Evolutionary conservation across 1,140 invertebrate genomes (phyloP), one percentile per base, ranked within the genome.

Genomic region (Bombus cullumanus): DNA sequence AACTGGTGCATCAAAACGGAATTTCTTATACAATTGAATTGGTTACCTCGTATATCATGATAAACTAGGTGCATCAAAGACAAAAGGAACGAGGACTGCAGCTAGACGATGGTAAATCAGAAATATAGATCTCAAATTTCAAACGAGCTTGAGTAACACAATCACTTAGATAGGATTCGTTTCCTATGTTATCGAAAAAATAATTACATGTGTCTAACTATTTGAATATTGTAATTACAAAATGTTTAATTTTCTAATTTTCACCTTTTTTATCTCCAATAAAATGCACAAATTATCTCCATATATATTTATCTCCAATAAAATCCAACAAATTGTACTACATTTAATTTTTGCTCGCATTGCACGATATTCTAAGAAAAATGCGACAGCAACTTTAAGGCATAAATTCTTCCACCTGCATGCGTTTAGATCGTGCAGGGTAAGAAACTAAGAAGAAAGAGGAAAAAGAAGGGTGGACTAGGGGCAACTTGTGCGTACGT

Each of bases 401-500:
- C 59, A 62, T 62, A 62, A 62, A n/a, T 37, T 28, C 41, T 12
- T 43, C 0, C 13, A 41, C 2, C n/a, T 43, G 64, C 41, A 37
- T 22, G 53, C n/a, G 18, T 43, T 81, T 25, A 53, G 69, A 77
- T 68, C 25, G 74, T 39, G 69, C 15, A 31, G 31, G n/a, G 37
- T 18, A 41, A 41, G 39, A 78, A 64, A 34, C 13, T 5, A 75
- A 77, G 15, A 28, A 12, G 13, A 69, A 80, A 10, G 57, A 37
- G 22, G 47, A 53, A 62, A 31, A 57, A 47, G 9, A 15, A 43
- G 37, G 34, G 41, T 22, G 31, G 47, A 15, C 41, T 6, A 0
- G 10, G 22, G 1, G 15, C n/a, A 39, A 84, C 13, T 43, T 68
- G 57, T 39, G 78, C 76, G 41, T 85, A 80, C 64, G 71, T 75